Percentiles rank a stretch among this genome's conserved stretches.
phyloP scores from a whole-genome alignment of 2,797 vertebrate species.

The Lerista edwardsae region DNA sequence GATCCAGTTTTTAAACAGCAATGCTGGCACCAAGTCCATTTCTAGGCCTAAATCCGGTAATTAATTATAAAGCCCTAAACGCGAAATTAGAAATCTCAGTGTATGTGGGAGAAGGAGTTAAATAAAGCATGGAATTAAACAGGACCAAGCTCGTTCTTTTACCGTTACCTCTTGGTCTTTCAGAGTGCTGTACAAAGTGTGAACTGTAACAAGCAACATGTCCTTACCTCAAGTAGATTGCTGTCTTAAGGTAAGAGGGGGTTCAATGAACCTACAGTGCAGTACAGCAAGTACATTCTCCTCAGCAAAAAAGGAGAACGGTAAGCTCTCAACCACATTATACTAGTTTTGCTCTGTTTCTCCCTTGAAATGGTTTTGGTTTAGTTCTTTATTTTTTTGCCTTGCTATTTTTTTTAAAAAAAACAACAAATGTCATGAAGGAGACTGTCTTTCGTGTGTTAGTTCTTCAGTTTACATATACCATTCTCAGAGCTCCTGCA shows the following conservation, averaged over 20 bases:
- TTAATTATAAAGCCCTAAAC: not conserved
- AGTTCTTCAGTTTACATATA: not conserved
- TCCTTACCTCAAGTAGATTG: not conserved
- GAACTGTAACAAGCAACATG: conserved; percentile 14
- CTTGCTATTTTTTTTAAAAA: not conserved
- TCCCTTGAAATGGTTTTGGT: not conserved
- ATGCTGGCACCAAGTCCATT: too few relatives aligned
- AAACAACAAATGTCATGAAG: not conserved
- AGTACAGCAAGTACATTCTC: not conserved
- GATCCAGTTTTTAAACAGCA: too few relatives aligned
- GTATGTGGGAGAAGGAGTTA: not conserved
- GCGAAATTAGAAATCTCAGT: not conserved
- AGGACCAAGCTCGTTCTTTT: not conserved
- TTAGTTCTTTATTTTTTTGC: not conserved
- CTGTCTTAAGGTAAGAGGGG: conserved; percentile 12
- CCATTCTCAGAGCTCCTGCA: too few relatives aligned
- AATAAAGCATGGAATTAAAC: not conserved
- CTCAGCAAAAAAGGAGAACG: not conserved
- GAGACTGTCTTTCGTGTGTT: not conserved
- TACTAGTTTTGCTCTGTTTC: not conserved
- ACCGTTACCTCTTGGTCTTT: not conserved
- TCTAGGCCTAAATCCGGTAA: not conserved
- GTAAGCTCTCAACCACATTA: not conserved
- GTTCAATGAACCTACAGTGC: not conserved
- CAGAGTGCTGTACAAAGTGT: not conserved